Base-by-base conservation (phyloP, 64 coral and sea anemone species). In the Exaiptasia diaphana region DNA sequence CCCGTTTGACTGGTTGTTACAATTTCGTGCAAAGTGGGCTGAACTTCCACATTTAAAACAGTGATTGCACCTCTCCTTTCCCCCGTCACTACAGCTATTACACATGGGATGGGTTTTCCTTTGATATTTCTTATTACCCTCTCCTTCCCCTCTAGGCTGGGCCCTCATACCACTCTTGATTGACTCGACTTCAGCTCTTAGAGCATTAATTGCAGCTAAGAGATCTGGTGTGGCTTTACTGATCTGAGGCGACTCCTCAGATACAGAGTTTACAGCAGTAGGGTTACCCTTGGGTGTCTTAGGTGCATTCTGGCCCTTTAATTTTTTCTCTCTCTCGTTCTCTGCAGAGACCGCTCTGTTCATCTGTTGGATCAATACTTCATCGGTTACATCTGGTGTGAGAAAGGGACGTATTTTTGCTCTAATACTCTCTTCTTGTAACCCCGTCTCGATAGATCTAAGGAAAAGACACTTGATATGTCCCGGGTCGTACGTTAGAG, bases 41-140 rank as follows among this genome's bases (percentile, higher is more conserved):
- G 53, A 67, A 74, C 82, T 81, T 1, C 81, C 89, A 91, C 89
- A 91, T 64, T 79, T 85, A 23, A 91, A 91, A n/a, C 89, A 91
- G 53, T 86, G 90, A 29, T 73, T 72, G 53, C 83, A 87, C 50
- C 61, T 72, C 10, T 85, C 55, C 1, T 44, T 59, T 11, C 72
- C 68, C 14, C 33, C 59, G 0, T 86, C 56, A 14, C 52, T 30
- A 24, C 90, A 86, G 21, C 33, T 58, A 33, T 64, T 50, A 61
- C 89, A 91, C 18, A 36, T 48, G 23, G 38, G 53, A 75, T 75
- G 75, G 61, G 23, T 50, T 15, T 5, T 86, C 38, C 67, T 92
- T 41, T 85, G 59, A 30, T 15, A 6, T 22, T 67, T 44, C 43
- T 75, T 79, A 15, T 41, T 49, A 39, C 12, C 53, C 29, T 85